Evolutionary conservation across 2,797 vertebrate genomes (phyloP).

Genomic region (Antrozous pallidus): DNA sequence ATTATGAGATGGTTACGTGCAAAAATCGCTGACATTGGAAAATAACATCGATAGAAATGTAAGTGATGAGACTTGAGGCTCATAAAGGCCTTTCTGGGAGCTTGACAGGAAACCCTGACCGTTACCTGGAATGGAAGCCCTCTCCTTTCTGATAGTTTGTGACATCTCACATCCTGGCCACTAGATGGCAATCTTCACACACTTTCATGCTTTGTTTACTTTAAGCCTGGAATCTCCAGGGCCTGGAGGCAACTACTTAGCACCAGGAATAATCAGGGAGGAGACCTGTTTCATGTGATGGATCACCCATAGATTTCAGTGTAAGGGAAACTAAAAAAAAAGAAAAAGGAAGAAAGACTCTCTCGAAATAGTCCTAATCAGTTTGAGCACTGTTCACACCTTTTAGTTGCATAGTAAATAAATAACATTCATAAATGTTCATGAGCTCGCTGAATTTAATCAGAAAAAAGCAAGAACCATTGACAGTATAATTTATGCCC

Average conservation of each 20-base stretch:
- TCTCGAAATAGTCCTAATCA: conserved; percentile 43
- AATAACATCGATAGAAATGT: neutral
- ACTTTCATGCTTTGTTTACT: neutral
- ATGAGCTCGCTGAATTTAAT: conserved; percentile 33
- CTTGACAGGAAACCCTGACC: neutral
- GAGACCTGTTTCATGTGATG: neutral
- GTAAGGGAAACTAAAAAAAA: neutral
- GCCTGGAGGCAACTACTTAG: neutral
- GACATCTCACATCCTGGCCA: neutral
- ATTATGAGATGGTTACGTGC: neutral
- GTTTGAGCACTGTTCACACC: neutral
- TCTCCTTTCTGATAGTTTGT: neutral
- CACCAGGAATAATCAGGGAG: neutral
- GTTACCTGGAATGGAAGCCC: neutral
- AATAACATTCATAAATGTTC: conserved; percentile 60
- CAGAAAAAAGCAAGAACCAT: conserved; percentile 13
- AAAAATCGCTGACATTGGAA: neutral
- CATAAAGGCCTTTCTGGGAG: neutral
- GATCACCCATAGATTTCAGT: neutral
- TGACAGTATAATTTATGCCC: conserved; percentile 29
- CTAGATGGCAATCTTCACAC: conserved; percentile 66
- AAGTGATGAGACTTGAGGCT: neutral
- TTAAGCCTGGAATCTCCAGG: neutral
- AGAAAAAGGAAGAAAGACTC: neutral
- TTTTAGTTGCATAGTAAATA: conserved; percentile 46